Base-by-base conservation (phyloP, 2,113 vertebrate genomes). In the Perca fluviatilis region DNA sequence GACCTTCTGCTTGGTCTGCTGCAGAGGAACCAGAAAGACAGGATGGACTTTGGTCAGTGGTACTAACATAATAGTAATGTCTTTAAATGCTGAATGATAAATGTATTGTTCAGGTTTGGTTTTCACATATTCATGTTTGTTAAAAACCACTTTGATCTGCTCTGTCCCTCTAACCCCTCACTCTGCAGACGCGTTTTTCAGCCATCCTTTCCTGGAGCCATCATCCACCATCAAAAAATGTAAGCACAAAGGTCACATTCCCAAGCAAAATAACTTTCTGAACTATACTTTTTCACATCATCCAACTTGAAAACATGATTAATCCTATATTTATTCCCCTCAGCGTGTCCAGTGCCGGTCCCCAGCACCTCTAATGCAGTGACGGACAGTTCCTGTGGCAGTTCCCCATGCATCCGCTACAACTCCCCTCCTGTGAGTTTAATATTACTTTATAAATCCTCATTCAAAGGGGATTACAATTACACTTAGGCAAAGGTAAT, bases 11-110 rank as follows among this genome's bases (percentile, higher is more conserved):
- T 98, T 79, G 97, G 97, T 64, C 95, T 99, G 84, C 96, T 99
- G 88, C 98, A 99, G 94, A 97, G 97, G 91, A 99, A 97, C 91
- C 98, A 99, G 88, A 99, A 99, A 89, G 98, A 99, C 68, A 95
- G 98, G 80, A 97, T 99, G 95, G 97, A 99, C 90, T 99, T 99
- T 82, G 97, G 98, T 98, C 90, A 88, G 97, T 96, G 3, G 15
- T 49, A 43, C 40, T 43, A 30, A 68, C 54, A 13, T 76, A 23
- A 14, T 7, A 23, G 21, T n/a, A 5, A 61, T 12, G 25, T 21
- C 2, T 54, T 33, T 30, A 57, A 36, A 21, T 9, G n/a, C 65
- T 1, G 25, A 13, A 60, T n/a, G 6, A 5, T 66, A 18, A 25
- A 54, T 58, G 15, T 3, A 46, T n/a, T 53, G 61, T 49, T 71